phyloP scores from a whole-genome alignment of 2,113 vertebrate species.

The Pipa parva region DNA sequence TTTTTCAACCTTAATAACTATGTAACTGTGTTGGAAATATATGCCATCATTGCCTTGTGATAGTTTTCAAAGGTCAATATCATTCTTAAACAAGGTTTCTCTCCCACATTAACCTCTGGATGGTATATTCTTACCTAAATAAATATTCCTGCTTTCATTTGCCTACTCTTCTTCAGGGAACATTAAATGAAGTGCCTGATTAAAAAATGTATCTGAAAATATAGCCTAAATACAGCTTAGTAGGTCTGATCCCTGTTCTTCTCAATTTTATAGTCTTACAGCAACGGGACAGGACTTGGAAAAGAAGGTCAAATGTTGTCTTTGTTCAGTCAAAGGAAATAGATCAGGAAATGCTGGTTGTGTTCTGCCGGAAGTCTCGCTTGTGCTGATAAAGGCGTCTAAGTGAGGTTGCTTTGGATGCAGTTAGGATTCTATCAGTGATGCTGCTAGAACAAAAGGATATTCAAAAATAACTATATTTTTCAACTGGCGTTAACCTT shows the following conservation, averaged over 20 bases:
- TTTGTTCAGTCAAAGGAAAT: conserved; percentile 36
- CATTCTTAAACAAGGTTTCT: no score
- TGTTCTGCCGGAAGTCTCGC: conserved; percentile 24
- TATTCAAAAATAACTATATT: conserved; percentile 11
- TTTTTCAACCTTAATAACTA: no score
- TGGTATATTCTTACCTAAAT: no score
- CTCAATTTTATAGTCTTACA: background rate
- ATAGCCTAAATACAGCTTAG: background rate
- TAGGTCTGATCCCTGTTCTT: conserved; percentile 1
- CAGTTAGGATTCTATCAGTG: conserved; percentile 4
- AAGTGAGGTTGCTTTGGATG: conserved; percentile 8
- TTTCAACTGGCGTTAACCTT: background rate
- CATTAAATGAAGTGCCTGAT: no score
- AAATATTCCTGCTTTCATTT: no score
- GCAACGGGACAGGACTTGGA: background rate
- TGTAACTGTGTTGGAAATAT: no score
- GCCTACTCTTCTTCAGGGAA: no score
- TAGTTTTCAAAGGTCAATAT: no score
- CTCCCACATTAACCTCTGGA: no score
- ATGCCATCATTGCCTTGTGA: no score
- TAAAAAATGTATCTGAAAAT: no score
- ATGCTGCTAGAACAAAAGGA: conserved; percentile 1
- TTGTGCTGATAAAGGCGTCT: conserved; percentile 21
- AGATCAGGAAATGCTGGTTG: conserved; percentile 32
- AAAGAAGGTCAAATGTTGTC: conserved; percentile 19